phyloP scores from a whole-genome alignment of 2,113 vertebrate genomes.

The Ctenodactylus gundi region DNA sequence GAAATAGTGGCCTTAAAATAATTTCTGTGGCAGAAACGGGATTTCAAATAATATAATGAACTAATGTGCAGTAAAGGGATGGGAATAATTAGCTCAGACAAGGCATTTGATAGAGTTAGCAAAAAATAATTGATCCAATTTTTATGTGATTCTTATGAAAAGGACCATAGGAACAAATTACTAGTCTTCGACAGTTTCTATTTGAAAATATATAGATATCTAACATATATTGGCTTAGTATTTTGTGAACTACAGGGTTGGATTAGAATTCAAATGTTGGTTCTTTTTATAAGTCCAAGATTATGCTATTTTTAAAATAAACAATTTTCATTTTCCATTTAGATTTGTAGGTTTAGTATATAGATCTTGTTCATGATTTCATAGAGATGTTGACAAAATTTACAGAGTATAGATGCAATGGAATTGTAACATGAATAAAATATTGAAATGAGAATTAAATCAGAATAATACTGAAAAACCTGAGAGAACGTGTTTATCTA shows the following conservation, averaged over 20 bases:
- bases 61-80: slow-evolving; percentile 80
- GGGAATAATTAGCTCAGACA: slow-evolving; percentile 84
- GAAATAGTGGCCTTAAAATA: slow-evolving; percentile 87
- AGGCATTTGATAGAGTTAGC: slow-evolving; percentile 76
- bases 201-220: slow-evolving; percentile 46
- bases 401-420: not conserved
- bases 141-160: slow-evolving; percentile 75
- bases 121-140: slow-evolving; percentile 80
- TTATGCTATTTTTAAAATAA: not conserved
- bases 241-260: slow-evolving; percentile 38
- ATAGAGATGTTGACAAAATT: not conserved
- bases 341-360: not conserved
- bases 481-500: not conserved
- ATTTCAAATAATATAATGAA: slow-evolving; percentile 87
- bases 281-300: not conserved
- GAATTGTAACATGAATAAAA: not conserved
- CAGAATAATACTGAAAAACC: not conserved
- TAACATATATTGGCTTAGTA: slow-evolving; percentile 63
- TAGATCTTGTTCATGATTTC: not conserved
- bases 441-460: not conserved
- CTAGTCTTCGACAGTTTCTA: slow-evolving; percentile 70
- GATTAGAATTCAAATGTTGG: slow-evolving; percentile 48
- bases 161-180: slow-evolving; percentile 73
- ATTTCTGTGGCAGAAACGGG: slow-evolving; percentile 83
- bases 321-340: not conserved